Conservation (phyloP, 2,113 vertebrate species). For the Sturnus vulgaris region DNA sequence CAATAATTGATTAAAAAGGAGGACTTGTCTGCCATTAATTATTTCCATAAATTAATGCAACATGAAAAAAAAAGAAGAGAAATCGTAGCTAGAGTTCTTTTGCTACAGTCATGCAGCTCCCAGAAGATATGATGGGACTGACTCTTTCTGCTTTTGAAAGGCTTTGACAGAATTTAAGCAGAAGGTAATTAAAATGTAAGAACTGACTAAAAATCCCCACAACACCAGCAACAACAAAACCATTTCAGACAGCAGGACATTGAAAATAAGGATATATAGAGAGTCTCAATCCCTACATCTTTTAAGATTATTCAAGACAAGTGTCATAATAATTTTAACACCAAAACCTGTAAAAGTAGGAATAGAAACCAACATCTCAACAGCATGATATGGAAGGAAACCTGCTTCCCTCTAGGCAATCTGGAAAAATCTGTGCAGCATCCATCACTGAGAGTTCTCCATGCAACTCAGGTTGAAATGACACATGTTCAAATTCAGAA, state of each 20-base stretch:
- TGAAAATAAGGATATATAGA: neutral
- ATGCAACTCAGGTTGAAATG: neutral
- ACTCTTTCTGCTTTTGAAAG: neutral
- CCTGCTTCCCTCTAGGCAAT: neutral
- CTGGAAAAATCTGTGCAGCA: neutral
- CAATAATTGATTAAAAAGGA: neutral
- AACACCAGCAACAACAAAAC: neutral
- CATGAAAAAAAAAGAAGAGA: neutral
- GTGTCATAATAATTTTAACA: neutral
- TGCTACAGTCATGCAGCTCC: neutral
- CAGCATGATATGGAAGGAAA: neutral
- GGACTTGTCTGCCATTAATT: neutral
- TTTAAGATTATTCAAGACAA: neutral
- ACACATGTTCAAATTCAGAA: neutral
- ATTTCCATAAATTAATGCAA: neutral
- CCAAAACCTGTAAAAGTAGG: neutral
- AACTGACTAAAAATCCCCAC: neutral
- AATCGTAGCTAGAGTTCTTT: neutral
- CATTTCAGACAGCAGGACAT: neutral
- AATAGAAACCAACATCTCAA: neutral
- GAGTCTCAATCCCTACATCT: neutral
- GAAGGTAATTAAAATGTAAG: neutral
- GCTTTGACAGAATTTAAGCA: neutral
- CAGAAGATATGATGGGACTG: neutral
- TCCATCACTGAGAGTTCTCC: neutral